phyloP scores from a whole-genome alignment of 2,797 vertebrate genomes.

The Myripristis murdjan region DNA sequence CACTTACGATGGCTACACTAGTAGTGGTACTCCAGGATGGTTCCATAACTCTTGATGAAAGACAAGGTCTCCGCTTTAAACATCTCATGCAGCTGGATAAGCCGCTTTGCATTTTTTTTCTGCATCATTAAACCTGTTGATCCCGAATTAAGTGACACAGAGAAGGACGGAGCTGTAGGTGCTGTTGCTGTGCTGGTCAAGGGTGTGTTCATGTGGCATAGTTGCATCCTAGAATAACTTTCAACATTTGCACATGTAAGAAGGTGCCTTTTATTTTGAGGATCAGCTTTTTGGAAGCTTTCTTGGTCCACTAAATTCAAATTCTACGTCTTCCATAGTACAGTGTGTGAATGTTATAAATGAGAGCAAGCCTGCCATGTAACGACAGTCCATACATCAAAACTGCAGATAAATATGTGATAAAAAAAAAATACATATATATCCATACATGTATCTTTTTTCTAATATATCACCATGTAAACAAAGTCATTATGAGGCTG shows the following conservation, averaged over 20 bases:
- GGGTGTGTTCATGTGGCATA: slow-evolving; percentile 26
- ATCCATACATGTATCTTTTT: no score
- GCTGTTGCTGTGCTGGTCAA: background rate
- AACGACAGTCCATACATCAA: slow-evolving; percentile 20
- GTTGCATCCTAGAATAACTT: slow-evolving; percentile 14
- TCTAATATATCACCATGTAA: background rate
- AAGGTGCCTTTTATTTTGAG: slow-evolving; percentile 4
- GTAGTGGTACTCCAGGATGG: slow-evolving; percentile 16
- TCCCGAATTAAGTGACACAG: slow-evolving; percentile 42
- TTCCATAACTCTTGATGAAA: slow-evolving; percentile 21
- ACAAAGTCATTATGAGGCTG: background rate
- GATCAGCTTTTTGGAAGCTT: slow-evolving; percentile 6
- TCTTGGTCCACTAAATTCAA: background rate
- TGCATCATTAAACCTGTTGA: slow-evolving; percentile 41
- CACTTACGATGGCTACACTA: slow-evolving; percentile 20
- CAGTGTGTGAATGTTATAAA: background rate
- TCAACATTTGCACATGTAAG: slow-evolving; percentile 34
- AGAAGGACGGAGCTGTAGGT: slow-evolving; percentile 5
- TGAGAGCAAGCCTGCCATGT: slow-evolving; percentile 27
- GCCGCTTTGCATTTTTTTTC: slow-evolving; percentile 29
- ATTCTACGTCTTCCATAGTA: no score
- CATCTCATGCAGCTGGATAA: background rate
- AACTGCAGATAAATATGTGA: no score
- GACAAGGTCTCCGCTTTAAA: slow-evolving; percentile 27
- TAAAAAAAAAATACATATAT: background rate